Evolutionary conservation across 2,888 invertebrate species (phyloP).

Genomic region (Phortica okadai): DNA sequence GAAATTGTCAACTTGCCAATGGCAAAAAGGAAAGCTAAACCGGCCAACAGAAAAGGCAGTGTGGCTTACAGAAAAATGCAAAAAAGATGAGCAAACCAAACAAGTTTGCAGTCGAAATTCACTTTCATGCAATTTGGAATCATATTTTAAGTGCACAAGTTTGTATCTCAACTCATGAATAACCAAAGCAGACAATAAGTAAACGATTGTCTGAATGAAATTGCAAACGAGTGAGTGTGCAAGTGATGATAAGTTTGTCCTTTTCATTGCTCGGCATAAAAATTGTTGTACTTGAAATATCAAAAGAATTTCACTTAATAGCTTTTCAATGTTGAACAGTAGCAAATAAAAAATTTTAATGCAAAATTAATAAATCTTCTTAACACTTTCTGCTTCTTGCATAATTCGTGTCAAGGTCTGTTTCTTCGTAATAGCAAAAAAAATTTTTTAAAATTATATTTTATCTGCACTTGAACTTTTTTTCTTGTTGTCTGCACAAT

Average conservation of each 20-base stretch:
- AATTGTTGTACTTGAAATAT: no score
- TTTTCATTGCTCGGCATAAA: no score
- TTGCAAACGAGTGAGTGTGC: no score
- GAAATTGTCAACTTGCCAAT: conserved; percentile 12
- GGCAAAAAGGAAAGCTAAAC: background rate
- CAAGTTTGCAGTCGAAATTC: background rate
- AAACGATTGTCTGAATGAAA: no score
- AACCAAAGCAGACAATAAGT: background rate
- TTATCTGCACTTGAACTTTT: background rate
- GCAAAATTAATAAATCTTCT: no score
- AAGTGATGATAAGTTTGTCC: no score
- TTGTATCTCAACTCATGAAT: background rate
- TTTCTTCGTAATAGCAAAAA: background rate
- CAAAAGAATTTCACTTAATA: no score
- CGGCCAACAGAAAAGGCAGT: background rate
- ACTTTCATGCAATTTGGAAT: background rate
- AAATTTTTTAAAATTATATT: background rate
- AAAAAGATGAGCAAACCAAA: background rate
- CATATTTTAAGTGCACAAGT: background rate
- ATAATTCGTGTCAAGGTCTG: background rate
- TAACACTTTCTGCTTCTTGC: no score
- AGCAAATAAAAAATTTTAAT: no score
- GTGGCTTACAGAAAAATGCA: background rate
- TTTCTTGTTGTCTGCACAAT: background rate
- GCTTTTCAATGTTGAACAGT: no score